A percentile compares a stretch with the other conserved stretches of the same genome.
phyloP scores from a whole-genome alignment of 1,140 invertebrate genomes.

The Diabrotica virgifera region DNA sequence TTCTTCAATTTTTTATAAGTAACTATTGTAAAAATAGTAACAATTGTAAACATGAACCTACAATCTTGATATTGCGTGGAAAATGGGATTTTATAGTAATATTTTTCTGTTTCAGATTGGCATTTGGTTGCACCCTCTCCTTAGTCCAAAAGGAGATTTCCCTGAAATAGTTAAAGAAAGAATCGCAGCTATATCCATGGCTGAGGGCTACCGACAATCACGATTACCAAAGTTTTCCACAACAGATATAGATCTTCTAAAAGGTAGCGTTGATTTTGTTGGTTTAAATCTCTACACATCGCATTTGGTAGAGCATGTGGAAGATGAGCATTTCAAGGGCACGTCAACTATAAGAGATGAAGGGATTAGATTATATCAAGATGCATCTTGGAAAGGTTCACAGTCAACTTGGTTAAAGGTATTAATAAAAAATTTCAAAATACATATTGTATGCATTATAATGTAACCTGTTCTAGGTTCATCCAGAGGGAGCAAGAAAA shows the following conservation, averaged over 20 bases:
- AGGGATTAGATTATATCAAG: conserved; percentile 13
- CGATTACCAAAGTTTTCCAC: conserved; percentile 59
- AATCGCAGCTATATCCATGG: conserved; percentile 53
- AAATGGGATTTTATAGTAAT: no score
- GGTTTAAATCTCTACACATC: conserved; percentile 50
- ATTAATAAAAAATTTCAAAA: no score
- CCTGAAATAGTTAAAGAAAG: conserved; percentile 53
- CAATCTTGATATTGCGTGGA: no score
- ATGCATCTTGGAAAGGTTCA: conserved; percentile 15
- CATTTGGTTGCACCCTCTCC: conserved; percentile 57
- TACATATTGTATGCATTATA: no score
- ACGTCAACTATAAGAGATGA: conserved; percentile 14
- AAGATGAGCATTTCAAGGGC: background rate
- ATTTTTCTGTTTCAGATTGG: background rate
- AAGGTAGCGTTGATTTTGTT: conserved; percentile 53
- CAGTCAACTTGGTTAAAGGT: conserved; percentile 26
- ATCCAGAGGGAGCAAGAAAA: conserved; percentile 66
- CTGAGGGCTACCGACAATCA: conserved; percentile 52
- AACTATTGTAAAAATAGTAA: no score
- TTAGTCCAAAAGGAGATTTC: conserved; percentile 58
- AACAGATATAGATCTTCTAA: conserved; percentile 42
- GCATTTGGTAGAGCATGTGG: background rate
- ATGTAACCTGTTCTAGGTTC: conserved; percentile 35
- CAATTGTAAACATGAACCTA: no score
- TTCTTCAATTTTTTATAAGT: no score